phyloP scores from a whole-genome alignment of 2,888 invertebrate species.

The Apamea crenata region DNA sequence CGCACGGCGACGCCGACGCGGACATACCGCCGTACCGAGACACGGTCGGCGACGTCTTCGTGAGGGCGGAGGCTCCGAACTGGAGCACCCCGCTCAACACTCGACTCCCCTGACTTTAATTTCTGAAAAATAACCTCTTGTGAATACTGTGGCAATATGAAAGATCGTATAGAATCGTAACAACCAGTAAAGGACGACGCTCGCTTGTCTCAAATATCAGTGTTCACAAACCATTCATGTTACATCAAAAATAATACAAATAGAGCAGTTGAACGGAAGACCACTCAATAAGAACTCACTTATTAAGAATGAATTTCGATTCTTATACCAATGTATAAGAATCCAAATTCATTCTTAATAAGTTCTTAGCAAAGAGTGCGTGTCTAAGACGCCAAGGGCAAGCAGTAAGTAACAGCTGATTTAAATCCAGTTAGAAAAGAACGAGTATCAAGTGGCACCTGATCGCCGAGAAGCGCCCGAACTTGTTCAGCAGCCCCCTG shows the following conservation, averaged over 20 bases:
- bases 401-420: conserved; percentile 87
- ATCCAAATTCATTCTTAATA: conserved; percentile 26
- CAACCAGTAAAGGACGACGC: conserved; percentile 33
- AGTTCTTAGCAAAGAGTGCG: conserved; percentile 28
- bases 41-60: conserved; percentile 80
- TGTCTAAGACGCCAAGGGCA: conserved; percentile 75
- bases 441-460: conserved; percentile 89
- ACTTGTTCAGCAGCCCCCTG: conserved; percentile 87
- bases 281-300: no score
- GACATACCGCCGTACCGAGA: conserved; percentile 84
- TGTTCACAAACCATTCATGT: neutral
- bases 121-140: conserved; percentile 78
- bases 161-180: conserved; percentile 7
- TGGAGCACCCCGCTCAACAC: conserved; percentile 86
- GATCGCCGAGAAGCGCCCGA: conserved; percentile 87
- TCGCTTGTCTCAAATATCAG: conserved; percentile 47
- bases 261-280: neutral
- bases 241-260: conserved; percentile 5
- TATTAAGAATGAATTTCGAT: no score
- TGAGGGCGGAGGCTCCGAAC: conserved; percentile 83
- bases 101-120: conserved; percentile 74
- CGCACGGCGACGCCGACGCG: conserved; percentile 86
- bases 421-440: conserved; percentile 89
- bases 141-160: conserved; percentile 17
- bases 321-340: no score